A percentile compares a stretch with the other conserved stretches of the same genome.
Conservation (phyloP, 2,797 vertebrate genomes). For the Jordanella pulchra region DNA sequence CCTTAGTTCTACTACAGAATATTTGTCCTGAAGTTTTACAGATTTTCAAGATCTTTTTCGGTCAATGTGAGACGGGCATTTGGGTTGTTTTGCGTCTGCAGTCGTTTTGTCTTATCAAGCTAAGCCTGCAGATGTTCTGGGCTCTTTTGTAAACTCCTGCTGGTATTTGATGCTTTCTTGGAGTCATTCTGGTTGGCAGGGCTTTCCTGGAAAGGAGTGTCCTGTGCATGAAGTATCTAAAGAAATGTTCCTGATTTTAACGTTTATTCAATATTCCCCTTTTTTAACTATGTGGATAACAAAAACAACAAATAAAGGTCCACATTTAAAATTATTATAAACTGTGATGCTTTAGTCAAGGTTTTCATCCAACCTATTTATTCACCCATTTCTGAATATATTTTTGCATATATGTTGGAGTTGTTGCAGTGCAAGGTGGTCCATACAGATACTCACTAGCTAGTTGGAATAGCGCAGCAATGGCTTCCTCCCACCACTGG, state of each 20-base stretch:
- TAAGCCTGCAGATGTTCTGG: too few species aligned
- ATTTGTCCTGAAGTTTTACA: not conserved
- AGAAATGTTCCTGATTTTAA: too few species aligned
- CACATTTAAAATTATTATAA: not conserved
- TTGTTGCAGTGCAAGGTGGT: not conserved
- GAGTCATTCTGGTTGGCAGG: too few species aligned
- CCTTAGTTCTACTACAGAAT: too few species aligned
- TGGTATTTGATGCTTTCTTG: not conserved
- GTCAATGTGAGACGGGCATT: not conserved
- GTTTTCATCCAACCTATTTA: not conserved
- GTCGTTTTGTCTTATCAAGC: too few species aligned
- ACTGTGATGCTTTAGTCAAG: not conserved
- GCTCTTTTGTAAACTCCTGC: not conserved
- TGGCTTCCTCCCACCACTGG: slow-evolving; percentile 99
- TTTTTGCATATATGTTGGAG: not conserved
- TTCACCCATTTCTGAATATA: not conserved
- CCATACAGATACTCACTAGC: slow-evolving; percentile 88
- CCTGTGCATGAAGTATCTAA: too few species aligned
- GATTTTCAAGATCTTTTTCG: not conserved
- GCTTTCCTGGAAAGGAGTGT: too few species aligned
- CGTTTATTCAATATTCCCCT: not conserved
- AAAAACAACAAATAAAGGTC: not conserved
- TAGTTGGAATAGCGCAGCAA: slow-evolving; percentile 95
- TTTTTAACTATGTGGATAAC: not conserved
- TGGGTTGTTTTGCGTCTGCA: not conserved